Evolutionary conservation across 1,140 invertebrate genomes (phyloP).

Genomic region (Papilio machaon): DNA sequence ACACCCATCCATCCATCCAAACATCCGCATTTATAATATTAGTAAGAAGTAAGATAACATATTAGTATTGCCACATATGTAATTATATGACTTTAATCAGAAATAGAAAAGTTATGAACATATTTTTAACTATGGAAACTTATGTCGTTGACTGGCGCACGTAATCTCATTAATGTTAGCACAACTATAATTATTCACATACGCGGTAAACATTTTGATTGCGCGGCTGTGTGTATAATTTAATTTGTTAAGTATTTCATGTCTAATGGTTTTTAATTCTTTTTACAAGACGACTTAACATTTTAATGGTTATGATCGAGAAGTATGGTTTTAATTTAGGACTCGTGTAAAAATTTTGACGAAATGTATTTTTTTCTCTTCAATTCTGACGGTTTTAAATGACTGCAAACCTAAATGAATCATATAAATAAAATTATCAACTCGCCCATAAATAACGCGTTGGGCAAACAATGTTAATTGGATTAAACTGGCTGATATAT

Average conservation of each 20-base stretch:
- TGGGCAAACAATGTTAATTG: constrained; percentile 53
- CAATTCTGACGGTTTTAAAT: no score
- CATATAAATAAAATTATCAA: constrained; percentile 14
- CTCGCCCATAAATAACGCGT: constrained; percentile 18
- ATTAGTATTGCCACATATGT: background rate
- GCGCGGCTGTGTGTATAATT: constrained; percentile 5
- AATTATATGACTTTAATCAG: background rate
- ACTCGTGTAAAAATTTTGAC: no score
- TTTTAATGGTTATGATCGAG: background rate
- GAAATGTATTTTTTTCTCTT: no score
- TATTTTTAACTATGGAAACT: background rate
- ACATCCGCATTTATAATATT: no score
- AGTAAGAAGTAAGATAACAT: no score
- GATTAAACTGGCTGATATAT: constrained; percentile 48
- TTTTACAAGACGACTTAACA: constrained; percentile 1
- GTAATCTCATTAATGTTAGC: constrained; percentile 9
- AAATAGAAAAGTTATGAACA: background rate
- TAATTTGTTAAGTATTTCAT: background rate
- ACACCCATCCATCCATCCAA: no score
- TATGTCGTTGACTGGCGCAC: background rate
- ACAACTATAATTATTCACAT: constrained; percentile 4
- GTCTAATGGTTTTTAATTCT: background rate
- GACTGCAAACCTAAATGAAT: background rate
- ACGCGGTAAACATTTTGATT: background rate
- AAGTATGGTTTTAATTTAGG: background rate